Evolutionary conservation across 2,113 vertebrate species (phyloP).

Genomic region (Thamnophis sirtalis): DNA sequence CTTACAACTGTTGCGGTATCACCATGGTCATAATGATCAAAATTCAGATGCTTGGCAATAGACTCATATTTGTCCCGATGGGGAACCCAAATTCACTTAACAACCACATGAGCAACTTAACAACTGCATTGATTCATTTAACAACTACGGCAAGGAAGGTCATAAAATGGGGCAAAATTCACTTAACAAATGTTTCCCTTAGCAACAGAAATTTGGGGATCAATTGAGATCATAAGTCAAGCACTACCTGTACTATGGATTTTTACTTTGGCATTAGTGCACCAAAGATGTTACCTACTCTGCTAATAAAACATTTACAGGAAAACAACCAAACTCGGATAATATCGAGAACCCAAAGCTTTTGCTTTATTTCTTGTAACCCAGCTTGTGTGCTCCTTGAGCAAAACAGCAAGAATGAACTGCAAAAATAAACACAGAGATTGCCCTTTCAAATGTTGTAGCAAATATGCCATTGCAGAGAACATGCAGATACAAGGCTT

Average conservation of each 20-base stretch:
- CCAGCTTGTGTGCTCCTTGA: not conserved
- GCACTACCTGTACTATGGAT: not conserved
- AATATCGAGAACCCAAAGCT: not conserved
- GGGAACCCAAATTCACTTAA: too few species aligned
- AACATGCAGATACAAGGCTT: too few species aligned
- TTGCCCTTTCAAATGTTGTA: not conserved
- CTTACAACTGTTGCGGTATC: too few species aligned
- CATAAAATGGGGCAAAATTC: not conserved
- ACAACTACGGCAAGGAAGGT: not conserved
- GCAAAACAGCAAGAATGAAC: not conserved
- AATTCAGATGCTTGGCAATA: too few species aligned
- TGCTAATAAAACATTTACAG: not conserved
- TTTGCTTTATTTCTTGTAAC: not conserved
- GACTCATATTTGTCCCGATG: too few species aligned
- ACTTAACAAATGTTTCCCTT: not conserved
- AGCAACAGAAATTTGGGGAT: not conserved
- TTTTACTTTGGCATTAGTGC: not conserved
- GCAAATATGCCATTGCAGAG: not conserved
- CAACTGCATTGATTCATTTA: not conserved
- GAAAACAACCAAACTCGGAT: not conserved
- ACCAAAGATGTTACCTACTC: not conserved
- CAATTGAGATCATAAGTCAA: not conserved
- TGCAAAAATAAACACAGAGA: not conserved
- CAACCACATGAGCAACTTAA: too few species aligned
- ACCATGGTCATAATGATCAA: too few species aligned